phyloP scores from a whole-genome alignment of 2,888 invertebrate species.

The Linnaemya vulpina region DNA sequence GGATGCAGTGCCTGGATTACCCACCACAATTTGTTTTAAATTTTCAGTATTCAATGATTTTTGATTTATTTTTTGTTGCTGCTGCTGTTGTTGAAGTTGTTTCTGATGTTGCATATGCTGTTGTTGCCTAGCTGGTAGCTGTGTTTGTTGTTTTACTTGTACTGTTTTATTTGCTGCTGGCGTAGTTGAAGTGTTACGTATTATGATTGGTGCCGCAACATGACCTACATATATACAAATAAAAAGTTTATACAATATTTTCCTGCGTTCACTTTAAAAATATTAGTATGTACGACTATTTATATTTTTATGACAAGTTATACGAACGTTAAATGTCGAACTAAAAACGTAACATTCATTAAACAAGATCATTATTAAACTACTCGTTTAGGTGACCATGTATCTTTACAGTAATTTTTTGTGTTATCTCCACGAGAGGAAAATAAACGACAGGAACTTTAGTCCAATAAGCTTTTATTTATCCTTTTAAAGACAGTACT shows the following conservation, averaged over 20 bases:
- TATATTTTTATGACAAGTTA: conserved; percentile 13
- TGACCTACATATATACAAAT: conserved; percentile 64
- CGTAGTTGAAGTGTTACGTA: conserved; percentile 64
- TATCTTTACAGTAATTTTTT: not conserved
- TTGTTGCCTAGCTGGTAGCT: conserved; percentile 46
- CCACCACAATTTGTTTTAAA: conserved; percentile 71
- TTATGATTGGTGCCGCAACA: conserved; percentile 68
- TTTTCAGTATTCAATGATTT: conserved; percentile 64
- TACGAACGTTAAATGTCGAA: conserved; percentile 30
- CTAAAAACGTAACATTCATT: conserved; percentile 45
- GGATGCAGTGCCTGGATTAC: conserved; percentile 40
- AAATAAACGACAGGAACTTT: too few species aligned
- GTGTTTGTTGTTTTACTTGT: conserved; percentile 57
- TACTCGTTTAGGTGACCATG: conserved; percentile 47
- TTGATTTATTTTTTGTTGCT: conserved; percentile 45
- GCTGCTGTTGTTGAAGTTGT: conserved; percentile 26
- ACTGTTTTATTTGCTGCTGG: conserved; percentile 49
- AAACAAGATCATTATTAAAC: conserved; percentile 64
- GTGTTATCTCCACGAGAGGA: too few species aligned
- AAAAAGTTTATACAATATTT: conserved; percentile 16
- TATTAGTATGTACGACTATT: not conserved
- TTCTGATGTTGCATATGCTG: conserved; percentile 42
- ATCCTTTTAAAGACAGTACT: too few species aligned
- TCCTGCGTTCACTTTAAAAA: not conserved
- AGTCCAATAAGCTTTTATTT: too few species aligned